phyloP scores from a whole-genome alignment of 2,113 vertebrate genomes.

The Oncorhynchus nerka region DNA sequence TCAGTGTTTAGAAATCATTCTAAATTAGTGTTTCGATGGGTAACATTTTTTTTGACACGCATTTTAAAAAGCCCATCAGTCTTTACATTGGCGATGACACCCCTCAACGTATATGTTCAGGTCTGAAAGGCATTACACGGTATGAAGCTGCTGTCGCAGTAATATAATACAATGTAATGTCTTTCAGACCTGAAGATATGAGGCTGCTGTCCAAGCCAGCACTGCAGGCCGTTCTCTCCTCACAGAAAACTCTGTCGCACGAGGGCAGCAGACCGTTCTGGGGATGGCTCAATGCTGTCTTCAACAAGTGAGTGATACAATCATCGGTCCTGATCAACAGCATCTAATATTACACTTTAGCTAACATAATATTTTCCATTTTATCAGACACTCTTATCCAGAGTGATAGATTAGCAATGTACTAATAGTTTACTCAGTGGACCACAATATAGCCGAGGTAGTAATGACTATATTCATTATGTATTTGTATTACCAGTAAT shows the following conservation, averaged over 20 bases:
- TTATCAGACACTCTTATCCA: no score
- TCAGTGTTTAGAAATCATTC: neutral
- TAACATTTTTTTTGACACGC: neutral
- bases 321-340: no score
- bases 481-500: neutral
- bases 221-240: conserved; percentile 15
- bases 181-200: conserved; percentile 58
- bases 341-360: no score
- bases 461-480: neutral
- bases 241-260: conserved; percentile 37
- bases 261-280: conserved; percentile 79
- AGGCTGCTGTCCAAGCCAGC: conserved; percentile 64
- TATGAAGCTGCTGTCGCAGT: no score
- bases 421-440: no score
- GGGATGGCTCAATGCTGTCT: conserved; percentile 94
- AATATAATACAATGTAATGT: neutral
- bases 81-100: neutral
- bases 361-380: no score
- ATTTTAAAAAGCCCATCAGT: neutral
- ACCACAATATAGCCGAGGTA: no score
- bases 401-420: no score
- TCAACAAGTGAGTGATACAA: conserved; percentile 86
- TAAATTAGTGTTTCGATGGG: neutral
- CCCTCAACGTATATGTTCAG: neutral
- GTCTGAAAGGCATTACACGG: no score